Evolutionary conservation across 2,113 vertebrate genomes (phyloP).

Genomic region (Peromyscus maniculatus): DNA sequence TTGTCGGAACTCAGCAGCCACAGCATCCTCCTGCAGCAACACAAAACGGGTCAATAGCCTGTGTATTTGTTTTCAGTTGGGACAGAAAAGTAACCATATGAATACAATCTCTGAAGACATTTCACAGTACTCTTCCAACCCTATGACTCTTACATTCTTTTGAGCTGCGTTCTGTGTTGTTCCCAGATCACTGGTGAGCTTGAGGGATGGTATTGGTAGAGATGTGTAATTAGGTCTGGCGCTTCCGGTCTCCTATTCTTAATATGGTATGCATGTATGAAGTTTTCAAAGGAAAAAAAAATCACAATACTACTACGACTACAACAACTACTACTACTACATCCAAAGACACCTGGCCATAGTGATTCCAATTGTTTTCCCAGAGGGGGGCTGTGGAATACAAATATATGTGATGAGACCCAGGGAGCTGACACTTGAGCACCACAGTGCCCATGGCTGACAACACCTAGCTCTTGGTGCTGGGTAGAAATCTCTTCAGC

Average conservation of each 20-base stretch:
- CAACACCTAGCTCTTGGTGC: not conserved
- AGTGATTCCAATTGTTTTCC: not conserved
- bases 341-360: not conserved
- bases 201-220: not conserved
- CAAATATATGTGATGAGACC: not conserved
- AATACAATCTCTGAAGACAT: not conserved
- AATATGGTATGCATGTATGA: not conserved
- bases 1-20: not conserved
- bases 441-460: not conserved
- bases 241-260: not conserved
- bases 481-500: constrained; percentile 42
- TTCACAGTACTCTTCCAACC: not conserved
- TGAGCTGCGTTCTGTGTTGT: not conserved
- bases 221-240: not conserved
- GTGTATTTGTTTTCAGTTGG: not conserved
- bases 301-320: not conserved
- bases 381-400: rapidly evolving
- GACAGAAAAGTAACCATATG: not conserved
- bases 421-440: not conserved
- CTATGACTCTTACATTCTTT: not conserved
- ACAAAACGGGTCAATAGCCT: not conserved
- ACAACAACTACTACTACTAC: not conserved
- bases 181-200: not conserved
- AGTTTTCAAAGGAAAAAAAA: too few relatives aligned
- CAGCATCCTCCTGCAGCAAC: not conserved